Conservation (phyloP, 2,888 invertebrate species). For the Troilus luridus region DNA sequence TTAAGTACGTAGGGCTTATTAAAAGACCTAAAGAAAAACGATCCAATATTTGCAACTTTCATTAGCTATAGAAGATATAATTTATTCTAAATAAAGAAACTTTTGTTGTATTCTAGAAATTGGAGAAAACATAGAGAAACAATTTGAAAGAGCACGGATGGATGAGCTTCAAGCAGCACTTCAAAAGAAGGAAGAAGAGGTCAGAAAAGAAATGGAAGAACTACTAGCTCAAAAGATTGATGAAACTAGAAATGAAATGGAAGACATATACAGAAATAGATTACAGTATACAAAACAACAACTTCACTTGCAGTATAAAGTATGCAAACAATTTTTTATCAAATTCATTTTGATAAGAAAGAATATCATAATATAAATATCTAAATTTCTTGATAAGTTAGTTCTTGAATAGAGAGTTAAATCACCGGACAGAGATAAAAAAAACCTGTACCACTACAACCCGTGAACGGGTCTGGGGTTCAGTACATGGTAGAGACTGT, state of each 20-base stretch:
- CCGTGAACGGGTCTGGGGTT: too few species aligned
- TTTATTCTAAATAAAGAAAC: background rate
- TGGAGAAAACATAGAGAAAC: constrained; percentile 59
- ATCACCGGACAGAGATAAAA: too few species aligned
- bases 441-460: too few species aligned
- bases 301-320: background rate
- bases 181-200: constrained; percentile 66
- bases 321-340: background rate
- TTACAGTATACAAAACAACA: constrained; percentile 42
- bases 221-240: constrained; percentile 64
- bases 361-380: background rate
- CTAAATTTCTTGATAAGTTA: background rate
- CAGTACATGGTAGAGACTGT: too few species aligned
- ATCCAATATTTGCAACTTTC: too few species aligned
- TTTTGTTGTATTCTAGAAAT: constrained; percentile 53
- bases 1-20: too few species aligned
- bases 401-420: background rate
- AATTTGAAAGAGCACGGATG: constrained; percentile 63
- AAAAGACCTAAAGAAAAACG: too few species aligned
- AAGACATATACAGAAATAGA: constrained; percentile 42
- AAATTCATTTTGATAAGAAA: background rate
- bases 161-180: constrained; percentile 66
- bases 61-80: too few species aligned
- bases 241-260: constrained; percentile 57
- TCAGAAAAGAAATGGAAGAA: constrained; percentile 64